Conservation (phyloP, 2,797 vertebrate species). For the Taeniopygia guttata region DNA sequence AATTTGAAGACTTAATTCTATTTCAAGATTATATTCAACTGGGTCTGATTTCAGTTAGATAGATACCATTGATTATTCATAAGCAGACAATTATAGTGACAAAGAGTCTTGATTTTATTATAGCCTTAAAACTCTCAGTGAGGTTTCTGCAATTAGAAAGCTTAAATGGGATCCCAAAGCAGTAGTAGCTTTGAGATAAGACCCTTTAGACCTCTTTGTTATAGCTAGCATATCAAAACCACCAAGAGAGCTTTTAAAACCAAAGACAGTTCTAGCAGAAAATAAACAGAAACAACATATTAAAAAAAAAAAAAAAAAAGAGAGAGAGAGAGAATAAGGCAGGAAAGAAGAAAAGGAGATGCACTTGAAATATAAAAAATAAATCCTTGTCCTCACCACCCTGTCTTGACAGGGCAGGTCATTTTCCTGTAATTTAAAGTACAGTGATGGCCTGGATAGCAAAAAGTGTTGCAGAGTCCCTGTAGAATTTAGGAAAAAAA, state of each 20-base stretch:
- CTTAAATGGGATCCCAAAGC: not conserved
- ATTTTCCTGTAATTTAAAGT: not conserved
- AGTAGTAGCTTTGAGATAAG: not conserved
- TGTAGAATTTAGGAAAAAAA: rapidly evolving
- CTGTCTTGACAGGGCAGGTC: not conserved
- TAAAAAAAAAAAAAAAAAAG: too few relatives aligned
- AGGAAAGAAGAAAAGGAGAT: not conserved
- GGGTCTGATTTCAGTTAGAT: not conserved
- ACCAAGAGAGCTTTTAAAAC: not conserved
- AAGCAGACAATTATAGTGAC: not conserved
- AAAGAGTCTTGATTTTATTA: not conserved
- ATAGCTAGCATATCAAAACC: not conserved
- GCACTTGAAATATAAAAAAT: not conserved
- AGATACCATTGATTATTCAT: not conserved
- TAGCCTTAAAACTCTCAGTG: not conserved
- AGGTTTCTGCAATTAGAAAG: not conserved
- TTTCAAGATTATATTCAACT: not conserved
- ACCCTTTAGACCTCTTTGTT: not conserved
- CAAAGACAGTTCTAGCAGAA: not conserved
- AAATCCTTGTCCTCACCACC: not conserved
- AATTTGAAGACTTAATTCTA: not conserved
- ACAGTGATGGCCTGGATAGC: not conserved
- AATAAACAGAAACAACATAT: not conserved
- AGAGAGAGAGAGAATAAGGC: not conserved
- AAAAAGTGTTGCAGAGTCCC: not conserved